Evolutionary conservation across 2,113 vertebrate genomes (phyloP).

Genomic region (Notothenia rossii): DNA sequence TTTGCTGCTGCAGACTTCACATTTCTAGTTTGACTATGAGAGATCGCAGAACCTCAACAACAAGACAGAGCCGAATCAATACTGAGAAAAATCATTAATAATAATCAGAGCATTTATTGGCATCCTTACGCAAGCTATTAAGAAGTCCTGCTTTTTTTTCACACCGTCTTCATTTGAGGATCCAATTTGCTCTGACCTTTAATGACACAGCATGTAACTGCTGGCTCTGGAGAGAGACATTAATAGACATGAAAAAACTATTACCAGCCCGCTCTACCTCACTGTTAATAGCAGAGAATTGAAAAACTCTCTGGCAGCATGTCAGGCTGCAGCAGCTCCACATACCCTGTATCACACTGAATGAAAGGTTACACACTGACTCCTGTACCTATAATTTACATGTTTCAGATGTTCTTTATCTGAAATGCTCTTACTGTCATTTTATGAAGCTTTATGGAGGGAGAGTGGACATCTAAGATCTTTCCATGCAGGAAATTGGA

Average conservation of each 20-base stretch:
- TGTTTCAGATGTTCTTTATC: conserved; percentile 41
- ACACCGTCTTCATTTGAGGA: conserved; percentile 71
- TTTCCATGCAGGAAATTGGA: conserved; percentile 64
- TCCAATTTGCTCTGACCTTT: conserved; percentile 81
- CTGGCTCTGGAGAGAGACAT: conserved; percentile 75
- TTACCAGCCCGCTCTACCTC: conserved; percentile 65
- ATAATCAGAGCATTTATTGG: conserved; percentile 83
- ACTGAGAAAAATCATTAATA: conserved; percentile 79
- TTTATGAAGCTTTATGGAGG: conserved; percentile 54
- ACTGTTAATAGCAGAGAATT: conserved; percentile 66
- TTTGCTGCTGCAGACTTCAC: conserved; percentile 2
- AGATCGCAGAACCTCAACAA: conserved; percentile 57
- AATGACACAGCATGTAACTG: conserved; percentile 78
- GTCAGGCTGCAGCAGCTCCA: conserved; percentile 48
- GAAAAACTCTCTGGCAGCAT: conserved; percentile 51
- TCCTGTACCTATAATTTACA: conserved; percentile 38
- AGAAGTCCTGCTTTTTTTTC: conserved; percentile 60
- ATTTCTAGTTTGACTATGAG: conserved; percentile 42
- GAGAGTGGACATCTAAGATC: conserved; percentile 45
- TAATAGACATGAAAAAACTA: conserved; percentile 77
- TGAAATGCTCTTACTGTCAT: conserved; percentile 62
- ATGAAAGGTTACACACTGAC: conserved; percentile 11
- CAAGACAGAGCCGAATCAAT: conserved; percentile 76
- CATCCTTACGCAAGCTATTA: conserved; percentile 71
- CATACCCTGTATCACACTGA: conserved; percentile 20